Conservation (phyloP, 2,797 vertebrate species). For the Galago senegalensis region DNA sequence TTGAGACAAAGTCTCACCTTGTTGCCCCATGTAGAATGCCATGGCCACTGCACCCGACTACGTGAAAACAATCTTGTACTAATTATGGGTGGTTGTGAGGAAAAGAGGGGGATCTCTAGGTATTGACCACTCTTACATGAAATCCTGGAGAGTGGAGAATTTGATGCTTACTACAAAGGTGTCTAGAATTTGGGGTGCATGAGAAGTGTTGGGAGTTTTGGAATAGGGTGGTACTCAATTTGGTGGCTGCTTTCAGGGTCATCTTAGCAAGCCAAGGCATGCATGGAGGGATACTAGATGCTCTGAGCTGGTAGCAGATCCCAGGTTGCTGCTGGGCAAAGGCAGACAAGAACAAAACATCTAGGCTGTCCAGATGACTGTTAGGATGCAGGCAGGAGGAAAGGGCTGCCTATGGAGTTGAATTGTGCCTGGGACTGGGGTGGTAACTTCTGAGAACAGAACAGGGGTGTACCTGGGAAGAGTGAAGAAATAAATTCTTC, state of each 20-base stretch:
- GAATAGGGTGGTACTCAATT: not conserved
- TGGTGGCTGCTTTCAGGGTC: not conserved
- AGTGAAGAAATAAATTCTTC: not conserved
- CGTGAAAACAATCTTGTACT: not conserved
- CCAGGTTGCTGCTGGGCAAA: not conserved
- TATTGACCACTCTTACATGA: not conserved
- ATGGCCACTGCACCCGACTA: too few relatives aligned
- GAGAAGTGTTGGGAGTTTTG: not conserved
- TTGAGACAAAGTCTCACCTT: too few relatives aligned
- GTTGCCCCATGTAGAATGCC: too few relatives aligned
- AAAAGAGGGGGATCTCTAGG: not conserved
- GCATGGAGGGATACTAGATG: slow-evolving; percentile 34
- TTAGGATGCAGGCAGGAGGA: not conserved
- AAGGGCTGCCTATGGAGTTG: not conserved
- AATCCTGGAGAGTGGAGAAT: not conserved
- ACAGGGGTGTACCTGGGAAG: not conserved
- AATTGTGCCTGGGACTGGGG: not conserved
- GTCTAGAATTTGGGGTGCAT: not conserved
- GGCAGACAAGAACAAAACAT: slow-evolving; percentile 38
- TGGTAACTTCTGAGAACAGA: not conserved
- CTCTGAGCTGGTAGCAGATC: slow-evolving; percentile 33
- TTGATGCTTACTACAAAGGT: not conserved
- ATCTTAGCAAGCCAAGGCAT: not conserved
- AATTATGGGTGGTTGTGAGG: not conserved
- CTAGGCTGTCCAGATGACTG: not conserved